These are phyloP conservation scores for Galago senegalensis DNA, from an alignment of 2,797 vertebrate species.

Conservation along the genomic window DNA sequence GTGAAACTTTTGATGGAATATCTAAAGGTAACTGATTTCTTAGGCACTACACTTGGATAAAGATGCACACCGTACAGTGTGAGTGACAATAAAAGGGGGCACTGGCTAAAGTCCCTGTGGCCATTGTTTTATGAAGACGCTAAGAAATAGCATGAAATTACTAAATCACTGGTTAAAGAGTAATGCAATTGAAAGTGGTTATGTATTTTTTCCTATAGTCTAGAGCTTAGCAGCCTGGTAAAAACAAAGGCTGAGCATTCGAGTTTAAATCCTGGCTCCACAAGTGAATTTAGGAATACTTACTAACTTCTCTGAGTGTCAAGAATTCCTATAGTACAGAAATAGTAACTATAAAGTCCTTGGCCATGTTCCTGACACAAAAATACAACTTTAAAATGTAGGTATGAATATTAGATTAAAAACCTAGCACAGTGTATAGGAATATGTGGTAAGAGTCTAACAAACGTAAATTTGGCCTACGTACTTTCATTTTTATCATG, in stretches of 20 bases:
- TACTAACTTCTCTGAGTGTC: neutral
- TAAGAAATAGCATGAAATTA: neutral
- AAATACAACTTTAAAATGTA: neutral
- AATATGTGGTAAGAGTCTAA: neutral
- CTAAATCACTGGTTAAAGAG: neutral
- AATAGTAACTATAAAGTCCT: slow-evolving; percentile 2
- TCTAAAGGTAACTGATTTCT: slow-evolving; percentile 11
- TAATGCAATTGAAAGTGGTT: neutral
- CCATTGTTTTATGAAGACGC: neutral
- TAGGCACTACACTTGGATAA: neutral
- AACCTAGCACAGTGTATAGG: neutral
- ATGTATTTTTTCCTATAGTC: neutral
- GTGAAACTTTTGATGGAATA: neutral
- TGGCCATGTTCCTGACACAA: neutral
- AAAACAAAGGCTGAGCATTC: neutral
- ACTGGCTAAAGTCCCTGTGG: neutral
- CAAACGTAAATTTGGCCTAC: neutral
- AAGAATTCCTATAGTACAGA: neutral
- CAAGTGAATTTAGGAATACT: neutral
- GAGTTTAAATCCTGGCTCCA: neutral
- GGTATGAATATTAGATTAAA: slow-evolving; percentile 35
- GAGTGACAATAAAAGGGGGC: neutral
- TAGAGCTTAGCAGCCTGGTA: neutral
- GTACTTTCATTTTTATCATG: slow-evolving; percentile 42
- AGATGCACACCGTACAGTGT: neutral